Conservation (phyloP, 1,140 invertebrate species). For the Fopius arisanus region DNA sequence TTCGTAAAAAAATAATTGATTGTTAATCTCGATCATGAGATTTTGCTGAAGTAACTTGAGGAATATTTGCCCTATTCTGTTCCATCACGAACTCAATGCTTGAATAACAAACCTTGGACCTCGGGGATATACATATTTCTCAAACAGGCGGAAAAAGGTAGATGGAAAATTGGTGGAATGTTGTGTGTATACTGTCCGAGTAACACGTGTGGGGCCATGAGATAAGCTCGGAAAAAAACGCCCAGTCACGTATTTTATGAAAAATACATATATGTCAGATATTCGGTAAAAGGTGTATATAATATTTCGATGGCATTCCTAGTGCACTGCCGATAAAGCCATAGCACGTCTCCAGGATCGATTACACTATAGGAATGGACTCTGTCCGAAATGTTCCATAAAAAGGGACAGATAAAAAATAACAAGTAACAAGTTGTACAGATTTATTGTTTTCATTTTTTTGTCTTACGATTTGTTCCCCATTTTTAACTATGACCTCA, state of each 20-base stretch:
- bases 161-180: background rate
- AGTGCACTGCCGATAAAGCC: constrained; percentile 37
- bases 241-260: constrained; percentile 59
- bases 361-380: background rate
- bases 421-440: background rate
- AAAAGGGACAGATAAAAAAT: background rate
- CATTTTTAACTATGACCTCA: background rate
- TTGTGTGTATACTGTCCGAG: constrained; percentile 20
- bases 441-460: background rate
- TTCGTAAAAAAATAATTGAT: background rate
- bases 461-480: background rate
- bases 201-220: constrained; percentile 47
- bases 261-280: constrained; percentile 45
- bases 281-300: constrained; percentile 20
- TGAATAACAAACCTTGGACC: background rate
- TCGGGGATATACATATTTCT: background rate
- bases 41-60: background rate
- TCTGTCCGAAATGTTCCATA: constrained; percentile 11
- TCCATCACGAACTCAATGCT: background rate
- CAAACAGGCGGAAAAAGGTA: background rate
- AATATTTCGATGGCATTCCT: constrained; percentile 45
- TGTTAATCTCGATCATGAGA: background rate
- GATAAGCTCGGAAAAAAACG: constrained; percentile 55
- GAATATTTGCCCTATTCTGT: background rate
- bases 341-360: constrained; percentile 18